Evolutionary conservation across 2,113 vertebrate species (phyloP).

Genomic region (Paramisgurnus dabryanus): DNA sequence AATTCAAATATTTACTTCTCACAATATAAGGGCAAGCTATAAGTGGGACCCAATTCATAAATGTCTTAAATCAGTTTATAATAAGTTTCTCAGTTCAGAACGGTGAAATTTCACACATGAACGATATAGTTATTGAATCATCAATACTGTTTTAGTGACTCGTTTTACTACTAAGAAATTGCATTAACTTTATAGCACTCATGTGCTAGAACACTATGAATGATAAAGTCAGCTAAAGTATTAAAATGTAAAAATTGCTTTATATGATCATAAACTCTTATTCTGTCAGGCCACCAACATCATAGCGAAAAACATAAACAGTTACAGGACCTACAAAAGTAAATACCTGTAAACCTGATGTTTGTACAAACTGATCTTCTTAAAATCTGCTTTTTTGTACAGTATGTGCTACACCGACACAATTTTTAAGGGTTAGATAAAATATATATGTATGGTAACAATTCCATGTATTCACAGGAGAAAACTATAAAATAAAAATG

Average conservation of each 20-base stretch:
- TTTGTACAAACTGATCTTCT: too few relatives aligned
- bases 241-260: background rate
- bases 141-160: constrained; percentile 3
- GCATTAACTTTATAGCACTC: background rate
- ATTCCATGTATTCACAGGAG: too few relatives aligned
- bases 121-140: background rate
- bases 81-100: background rate
- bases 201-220: background rate
- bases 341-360: background rate
- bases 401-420: too few relatives aligned
- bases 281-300: background rate
- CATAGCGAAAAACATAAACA: too few relatives aligned
- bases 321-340: background rate
- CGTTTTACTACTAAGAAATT: background rate
- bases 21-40: background rate
- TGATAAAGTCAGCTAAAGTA: background rate
- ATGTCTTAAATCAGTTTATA: background rate
- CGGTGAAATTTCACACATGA: background rate
- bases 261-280: background rate
- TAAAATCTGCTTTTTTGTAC: too few relatives aligned
- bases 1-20: background rate
- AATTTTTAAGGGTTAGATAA: too few relatives aligned
- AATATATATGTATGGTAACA: too few relatives aligned
- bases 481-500: constrained; percentile 17
- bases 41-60: background rate